Evolutionary conservation across 2,113 vertebrate genomes (phyloP), one percentile per base, ranked within the genome.

Genomic region (Trichomycterus rosablanca): DNA sequence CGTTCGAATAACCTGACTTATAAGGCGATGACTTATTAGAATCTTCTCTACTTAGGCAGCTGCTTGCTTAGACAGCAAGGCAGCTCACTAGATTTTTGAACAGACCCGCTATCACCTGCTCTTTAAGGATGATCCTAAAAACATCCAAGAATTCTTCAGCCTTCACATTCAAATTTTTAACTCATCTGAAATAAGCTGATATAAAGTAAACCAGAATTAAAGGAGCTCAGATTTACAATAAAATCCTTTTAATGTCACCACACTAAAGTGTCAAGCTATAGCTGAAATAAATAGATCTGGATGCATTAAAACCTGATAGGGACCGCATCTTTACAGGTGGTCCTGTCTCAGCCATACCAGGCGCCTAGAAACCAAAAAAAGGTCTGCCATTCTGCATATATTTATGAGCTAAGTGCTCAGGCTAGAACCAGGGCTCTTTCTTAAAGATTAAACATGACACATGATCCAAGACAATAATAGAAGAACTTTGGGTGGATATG

Each of bases 181-280:
- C n/a, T n/a, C n/a, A n/a, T n/a, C n/a, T n/a, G n/a, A n/a, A n/a
- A n/a, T n/a, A n/a, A n/a, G n/a, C n/a, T n/a, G n/a, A n/a, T n/a
- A n/a, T n/a, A n/a, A n/a, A n/a, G n/a, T n/a, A n/a, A n/a, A n/a
- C n/a, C n/a, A n/a, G n/a, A n/a, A n/a, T n/a, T n/a, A n/a, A n/a
- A n/a, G n/a, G n/a, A n/a, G 35, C 10, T 23, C 34, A 46, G 58
- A 56, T 61, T 66, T 56, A 22, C 40, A 1, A 45, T 71, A 83
- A 81, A 86, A 85, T 80, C 77, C 76, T 85, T 88, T 81, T 76
- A 74, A 69, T 82, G 81, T 82, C 54, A 23, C 8, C 40, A 67
- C 59, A 69, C 39, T 11, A 32, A 66, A 71, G 71, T 22, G 26
- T 32, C n/a, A 7, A 50, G 51, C 40, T 32, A 35, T 32, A 23